These are phyloP conservation scores for Monopis laevigella DNA, from an alignment of 2,888 invertebrate genomes.

Conservation along the genomic window DNA sequence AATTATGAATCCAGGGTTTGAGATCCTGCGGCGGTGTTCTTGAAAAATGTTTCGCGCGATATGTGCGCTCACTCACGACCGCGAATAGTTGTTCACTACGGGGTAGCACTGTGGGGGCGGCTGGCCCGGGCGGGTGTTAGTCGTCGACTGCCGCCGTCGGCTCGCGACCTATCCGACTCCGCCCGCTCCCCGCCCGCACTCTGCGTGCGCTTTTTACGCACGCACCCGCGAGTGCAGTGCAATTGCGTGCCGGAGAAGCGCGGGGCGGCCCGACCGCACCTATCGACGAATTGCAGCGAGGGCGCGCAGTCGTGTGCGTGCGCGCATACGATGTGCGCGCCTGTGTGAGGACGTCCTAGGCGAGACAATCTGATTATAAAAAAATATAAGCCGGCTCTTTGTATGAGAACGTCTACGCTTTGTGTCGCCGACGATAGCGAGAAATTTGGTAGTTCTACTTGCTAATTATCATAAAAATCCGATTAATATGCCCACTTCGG, in stretches of 20 bases:
- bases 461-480: conserved; percentile 38
- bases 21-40: neutral
- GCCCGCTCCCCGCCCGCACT: conserved; percentile 38
- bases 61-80: conserved; percentile 2
- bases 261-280: conserved; percentile 40
- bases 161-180: conserved; percentile 34
- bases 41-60: neutral
- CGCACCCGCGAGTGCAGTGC: conserved; percentile 61
- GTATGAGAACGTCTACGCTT: conserved; percentile 54
- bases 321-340: conserved; percentile 24
- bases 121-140: conserved; percentile 56
- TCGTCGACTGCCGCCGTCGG: conserved; percentile 44
- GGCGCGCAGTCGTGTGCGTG: conserved; percentile 20
- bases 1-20: conserved; percentile 7
- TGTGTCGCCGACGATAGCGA: conserved; percentile 37
- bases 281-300: conserved; percentile 21
- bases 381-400: conserved; percentile 50
- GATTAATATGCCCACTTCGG: conserved; percentile 34
- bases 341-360: conserved; percentile 22
- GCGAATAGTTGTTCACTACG: conserved; percentile 7
- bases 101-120: conserved; percentile 51
- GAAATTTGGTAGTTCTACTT: conserved; percentile 35
- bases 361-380: conserved; percentile 49
- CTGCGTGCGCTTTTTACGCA: conserved; percentile 67
- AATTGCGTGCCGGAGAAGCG: conserved; percentile 45